Conservation (phyloP, 2,113 vertebrate species). For the Tetrao urogallus region DNA sequence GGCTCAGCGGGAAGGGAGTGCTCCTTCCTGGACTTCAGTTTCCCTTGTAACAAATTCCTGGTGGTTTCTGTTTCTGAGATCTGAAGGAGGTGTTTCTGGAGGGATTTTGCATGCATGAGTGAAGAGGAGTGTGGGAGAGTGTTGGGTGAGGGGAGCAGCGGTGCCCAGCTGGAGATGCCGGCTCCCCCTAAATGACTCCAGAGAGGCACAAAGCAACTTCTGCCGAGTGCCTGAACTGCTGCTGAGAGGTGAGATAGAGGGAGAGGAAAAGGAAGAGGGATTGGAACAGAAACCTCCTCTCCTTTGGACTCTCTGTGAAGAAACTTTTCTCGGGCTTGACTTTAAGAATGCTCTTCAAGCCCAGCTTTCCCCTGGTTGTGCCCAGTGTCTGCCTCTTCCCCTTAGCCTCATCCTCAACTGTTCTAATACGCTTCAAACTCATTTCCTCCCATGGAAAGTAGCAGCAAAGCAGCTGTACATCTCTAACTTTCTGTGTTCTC, state of each 20-base stretch:
- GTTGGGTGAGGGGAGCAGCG: accelerated
- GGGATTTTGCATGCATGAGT: background rate
- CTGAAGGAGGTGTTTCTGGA: background rate
- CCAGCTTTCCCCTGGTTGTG: background rate
- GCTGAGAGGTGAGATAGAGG: no score
- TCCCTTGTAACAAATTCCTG: background rate
- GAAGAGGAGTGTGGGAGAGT: background rate
- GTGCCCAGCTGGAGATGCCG: background rate
- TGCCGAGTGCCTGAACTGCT: background rate
- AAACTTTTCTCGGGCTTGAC: background rate
- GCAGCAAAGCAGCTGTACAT: accelerated
- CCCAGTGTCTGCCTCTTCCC: background rate
- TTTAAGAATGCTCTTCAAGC: background rate
- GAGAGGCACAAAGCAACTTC: background rate
- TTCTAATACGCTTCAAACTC: background rate
- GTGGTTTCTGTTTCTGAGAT: background rate
- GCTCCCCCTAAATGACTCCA: background rate
- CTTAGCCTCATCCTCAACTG: background rate
- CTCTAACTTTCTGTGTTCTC: background rate
- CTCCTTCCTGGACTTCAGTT: background rate
- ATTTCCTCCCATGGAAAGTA: accelerated
- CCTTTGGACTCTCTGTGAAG: background rate
- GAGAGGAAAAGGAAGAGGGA: background rate
- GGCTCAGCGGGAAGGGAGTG: background rate
- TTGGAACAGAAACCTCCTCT: background rate